Evolutionary conservation across 2,797 vertebrate genomes (phyloP), one percentile per base, ranked within the genome.

Genomic region (Molossus alvarezi): DNA sequence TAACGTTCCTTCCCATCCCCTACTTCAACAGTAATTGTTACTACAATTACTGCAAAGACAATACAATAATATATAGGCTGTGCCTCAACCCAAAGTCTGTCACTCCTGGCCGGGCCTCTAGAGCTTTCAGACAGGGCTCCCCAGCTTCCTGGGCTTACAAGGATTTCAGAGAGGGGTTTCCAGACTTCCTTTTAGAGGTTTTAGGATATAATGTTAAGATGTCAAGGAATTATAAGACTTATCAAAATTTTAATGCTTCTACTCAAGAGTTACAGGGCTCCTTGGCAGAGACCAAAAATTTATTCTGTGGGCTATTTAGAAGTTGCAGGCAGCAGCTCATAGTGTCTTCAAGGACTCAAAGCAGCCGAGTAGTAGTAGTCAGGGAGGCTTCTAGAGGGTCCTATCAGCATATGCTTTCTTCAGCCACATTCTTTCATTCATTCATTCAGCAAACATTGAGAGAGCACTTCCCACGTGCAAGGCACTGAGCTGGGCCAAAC

Each of bases 381-480:
- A 67, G 57, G 65, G 69, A 60, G 12, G 21, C 51, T 93, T 90
- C 76, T 25, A 41, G 75, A 91, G 71, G 41, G 21, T 69, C 45
- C 60, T 51, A 57, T n/a, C 18, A 33, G 64, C 18, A 27, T 71
- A 65, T 14, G 13, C 33, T 88, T 93, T 81, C 62, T 27, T 88
- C 33, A 75, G 79, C 51, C 15, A 25, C 21, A 17, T 37, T 62
- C 27, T 48, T 96, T 89, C 81, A 88, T 88, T 90, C 62, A 77
- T 85, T 72, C 80, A 67, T 88, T 94, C 87, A 94, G 90, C 58
- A 88, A 71, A 76, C 69, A 88, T 76, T 76, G 71, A 82, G 55
- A 21, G n/a, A 65, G 20, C n/a, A 21, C 37, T n/a, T 58, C 60
- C 25, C 21, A 13, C 7, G 0, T 51, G 13, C 23, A 5, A 51